Percentiles rank a stretch among this genome's conserved stretches.
Evolutionary conservation across 2,797 vertebrate species (phyloP).

Genomic region (Myotis myotis): DNA sequence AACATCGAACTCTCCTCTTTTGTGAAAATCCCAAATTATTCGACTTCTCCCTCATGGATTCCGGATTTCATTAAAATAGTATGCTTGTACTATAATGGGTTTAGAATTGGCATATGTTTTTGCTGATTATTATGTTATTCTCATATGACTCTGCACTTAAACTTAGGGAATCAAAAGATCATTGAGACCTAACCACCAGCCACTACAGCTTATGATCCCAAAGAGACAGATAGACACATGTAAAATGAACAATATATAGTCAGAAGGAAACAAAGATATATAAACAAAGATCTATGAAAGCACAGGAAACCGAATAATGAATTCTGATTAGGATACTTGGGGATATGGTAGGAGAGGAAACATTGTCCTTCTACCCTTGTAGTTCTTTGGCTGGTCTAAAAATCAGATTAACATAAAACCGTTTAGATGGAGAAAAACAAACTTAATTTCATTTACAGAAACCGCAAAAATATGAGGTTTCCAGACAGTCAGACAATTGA

Average conservation of each 20-base stretch:
- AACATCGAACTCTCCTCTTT: neutral
- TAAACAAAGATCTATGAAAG: neutral
- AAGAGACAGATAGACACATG: neutral
- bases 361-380: neutral
- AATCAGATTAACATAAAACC: neutral
- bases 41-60: neutral
- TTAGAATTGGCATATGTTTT: neutral
- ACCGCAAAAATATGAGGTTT: neutral
- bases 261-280: neutral
- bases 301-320: neutral
- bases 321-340: neutral
- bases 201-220: no score
- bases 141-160: neutral
- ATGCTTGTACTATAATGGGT: neutral
- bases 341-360: neutral
- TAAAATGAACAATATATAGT: neutral
- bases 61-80: neutral
- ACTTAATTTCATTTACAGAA: neutral
- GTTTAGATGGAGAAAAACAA: neutral
- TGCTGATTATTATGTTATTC: neutral
- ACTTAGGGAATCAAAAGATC: neutral
- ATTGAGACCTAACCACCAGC: neutral
- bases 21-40: conserved; percentile 10
- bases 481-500: neutral
- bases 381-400: neutral